A percentile compares a stretch with the other conserved stretches of the same genome.
phyloP scores from a whole-genome alignment of 2,797 vertebrate species.

The Staurois parvus region DNA sequence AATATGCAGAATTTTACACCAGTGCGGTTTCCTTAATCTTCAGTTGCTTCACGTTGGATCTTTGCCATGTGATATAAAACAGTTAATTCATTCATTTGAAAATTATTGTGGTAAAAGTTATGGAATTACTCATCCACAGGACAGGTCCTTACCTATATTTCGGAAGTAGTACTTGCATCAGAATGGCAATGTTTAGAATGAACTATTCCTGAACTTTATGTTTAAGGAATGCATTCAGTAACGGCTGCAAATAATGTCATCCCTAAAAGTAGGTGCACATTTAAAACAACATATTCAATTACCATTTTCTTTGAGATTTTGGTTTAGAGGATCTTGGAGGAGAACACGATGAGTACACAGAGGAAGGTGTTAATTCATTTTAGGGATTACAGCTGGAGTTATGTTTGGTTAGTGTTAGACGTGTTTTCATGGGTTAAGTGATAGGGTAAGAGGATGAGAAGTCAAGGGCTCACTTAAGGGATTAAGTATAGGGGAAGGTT shows the following conservation, averaged over 20 bases:
- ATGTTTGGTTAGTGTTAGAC: too few species aligned
- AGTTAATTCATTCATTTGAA: constrained; percentile 27
- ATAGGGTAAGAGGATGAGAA: too few species aligned
- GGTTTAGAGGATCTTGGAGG: too few species aligned
- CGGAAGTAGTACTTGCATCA: constrained; percentile 17
- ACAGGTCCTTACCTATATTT: constrained; percentile 30
- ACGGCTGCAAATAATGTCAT: background rate
- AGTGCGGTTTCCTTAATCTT: constrained; percentile 3
- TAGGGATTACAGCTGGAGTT: too few species aligned
- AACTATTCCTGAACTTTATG: background rate
- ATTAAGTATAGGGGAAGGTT: too few species aligned
- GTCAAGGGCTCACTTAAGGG: too few species aligned
- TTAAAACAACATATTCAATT: too few species aligned
- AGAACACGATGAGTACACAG: too few species aligned
- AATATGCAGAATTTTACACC: background rate
- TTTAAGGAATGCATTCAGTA: background rate
- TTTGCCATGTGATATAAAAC: constrained; percentile 21
- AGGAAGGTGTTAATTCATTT: too few species aligned
- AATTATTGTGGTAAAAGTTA: constrained; percentile 19
- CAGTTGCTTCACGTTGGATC: background rate
- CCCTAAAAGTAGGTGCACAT: too few species aligned
- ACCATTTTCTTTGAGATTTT: too few species aligned
- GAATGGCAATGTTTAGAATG: background rate
- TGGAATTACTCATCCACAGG: constrained; percentile 13
- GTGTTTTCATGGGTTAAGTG: too few species aligned